These are phyloP conservation scores for Calliopsis andreniformis DNA, from an alignment of 1,140 invertebrate species.

Conservation along the genomic window DNA sequence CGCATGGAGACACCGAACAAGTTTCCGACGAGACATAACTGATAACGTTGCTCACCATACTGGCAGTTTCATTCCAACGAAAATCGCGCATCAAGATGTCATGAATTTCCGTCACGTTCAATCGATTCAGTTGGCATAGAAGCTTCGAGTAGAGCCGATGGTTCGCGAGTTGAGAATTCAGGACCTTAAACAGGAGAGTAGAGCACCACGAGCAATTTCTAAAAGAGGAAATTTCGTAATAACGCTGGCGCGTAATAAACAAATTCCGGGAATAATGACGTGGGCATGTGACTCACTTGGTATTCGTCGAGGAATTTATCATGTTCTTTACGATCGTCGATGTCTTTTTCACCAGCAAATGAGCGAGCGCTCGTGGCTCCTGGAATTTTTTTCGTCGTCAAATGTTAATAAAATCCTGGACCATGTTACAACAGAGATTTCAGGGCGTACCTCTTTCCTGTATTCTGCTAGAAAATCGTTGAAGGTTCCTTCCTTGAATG, in stretches of 20 bases:
- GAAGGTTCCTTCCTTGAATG: slow-evolving; percentile 70
- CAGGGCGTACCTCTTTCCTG: slow-evolving; percentile 58
- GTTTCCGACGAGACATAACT: background rate
- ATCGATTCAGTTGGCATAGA: slow-evolving; percentile 65
- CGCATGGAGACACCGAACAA: background rate
- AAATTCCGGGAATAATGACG: background rate
- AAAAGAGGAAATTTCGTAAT: slow-evolving; percentile 35
- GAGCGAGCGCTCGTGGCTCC: slow-evolving; percentile 63
- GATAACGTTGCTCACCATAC: slow-evolving; percentile 64
- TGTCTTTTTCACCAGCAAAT: slow-evolving; percentile 64
- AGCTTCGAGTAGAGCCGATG: slow-evolving; percentile 69
- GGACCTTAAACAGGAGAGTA: slow-evolving; percentile 69
- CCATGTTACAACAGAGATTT: background rate
- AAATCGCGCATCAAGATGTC: slow-evolving; percentile 67
- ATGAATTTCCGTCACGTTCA: slow-evolving; percentile 66
- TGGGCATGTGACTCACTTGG: slow-evolving; percentile 47
- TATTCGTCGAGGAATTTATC: slow-evolving; percentile 33
- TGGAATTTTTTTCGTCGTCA: slow-evolving; percentile 28
- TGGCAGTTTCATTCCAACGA: slow-evolving; percentile 74
- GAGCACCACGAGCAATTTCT: slow-evolving; percentile 72
- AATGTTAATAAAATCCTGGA: background rate
- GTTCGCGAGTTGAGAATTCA: slow-evolving; percentile 73
- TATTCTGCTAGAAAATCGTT: slow-evolving; percentile 70
- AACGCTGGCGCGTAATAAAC: background rate
- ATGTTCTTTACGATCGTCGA: slow-evolving; percentile 56